Base-by-base conservation (phyloP, 2,888 invertebrate genomes). In the Drosophila cyrtoloma region DNA sequence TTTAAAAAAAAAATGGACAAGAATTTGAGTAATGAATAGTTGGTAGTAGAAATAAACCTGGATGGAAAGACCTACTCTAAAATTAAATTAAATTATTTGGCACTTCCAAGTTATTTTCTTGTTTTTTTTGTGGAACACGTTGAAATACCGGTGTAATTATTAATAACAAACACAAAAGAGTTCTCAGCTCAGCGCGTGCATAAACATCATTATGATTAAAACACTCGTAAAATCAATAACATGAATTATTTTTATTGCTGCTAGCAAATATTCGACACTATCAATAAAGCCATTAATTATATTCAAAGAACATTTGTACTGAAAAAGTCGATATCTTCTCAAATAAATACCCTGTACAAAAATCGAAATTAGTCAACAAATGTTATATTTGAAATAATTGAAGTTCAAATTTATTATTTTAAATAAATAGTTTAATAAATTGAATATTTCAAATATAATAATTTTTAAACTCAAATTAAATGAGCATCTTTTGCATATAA, bases 261-360 rank as follows among this genome's bases (percentile, higher is more conserved):
- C 52, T 19, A 52, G 60, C 37, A 69, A 59, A 57, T 68, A 5
- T 59, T 57, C n/a, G 33, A 58, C 53, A 52, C 64, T 75, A 84
- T 84, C 77, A 73, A 78, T 80, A 72, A 75, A 73, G 71, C 75
- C 70, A 80, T 84, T 80, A 77, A 81, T 79, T 82, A 68, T 64
- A 44, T 64, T 75, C 51, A 71, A 75, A 62, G 71, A 61, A 55
- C 42, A 60, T 64, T 66, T 32, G 30, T 57, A 79, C 39, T 30
- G 6, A 19, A 51, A 32, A 42, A 22, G 19, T 35, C n/a, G 39
- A 4, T 12, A 22, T 12, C 19, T n/a, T 5, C 22, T 39, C 50
- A 30, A n/a, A 28, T 3, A 28, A 16, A 28, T 62, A 59, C 61
- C 35, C 57, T 50, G 26, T 59, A n/a, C n/a, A 12, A 22, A 55